phyloP scores from a whole-genome alignment of 2,797 vertebrate genomes.

The Leucoraja ocellata region DNA sequence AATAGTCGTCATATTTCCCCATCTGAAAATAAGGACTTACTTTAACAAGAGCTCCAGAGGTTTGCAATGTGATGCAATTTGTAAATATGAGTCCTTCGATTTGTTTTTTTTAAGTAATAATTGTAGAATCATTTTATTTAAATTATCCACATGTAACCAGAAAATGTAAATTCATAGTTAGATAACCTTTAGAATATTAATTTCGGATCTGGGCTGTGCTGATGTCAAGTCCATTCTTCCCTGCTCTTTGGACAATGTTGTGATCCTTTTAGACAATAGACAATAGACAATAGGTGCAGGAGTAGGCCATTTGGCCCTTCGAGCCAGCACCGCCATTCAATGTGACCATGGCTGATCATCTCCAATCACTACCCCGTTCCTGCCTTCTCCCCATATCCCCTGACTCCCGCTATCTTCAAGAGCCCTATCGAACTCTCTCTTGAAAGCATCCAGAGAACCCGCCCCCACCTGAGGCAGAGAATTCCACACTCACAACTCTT shows the following conservation, averaged over 20 bases:
- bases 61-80: neutral
- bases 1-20: neutral
- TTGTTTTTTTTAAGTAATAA: neutral
- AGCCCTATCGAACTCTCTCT: too few species aligned
- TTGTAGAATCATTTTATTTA: neutral
- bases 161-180: neutral
- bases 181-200: neutral
- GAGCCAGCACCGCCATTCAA: too few species aligned
- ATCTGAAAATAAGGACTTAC: neutral
- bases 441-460: too few species aligned
- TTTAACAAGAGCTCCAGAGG: neutral
- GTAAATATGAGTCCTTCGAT: neutral
- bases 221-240: neutral
- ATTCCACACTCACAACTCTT: too few species aligned
- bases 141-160: neutral
- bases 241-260: neutral
- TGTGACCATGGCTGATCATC: too few species aligned
- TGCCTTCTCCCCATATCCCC: too few species aligned
- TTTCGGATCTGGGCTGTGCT: neutral
- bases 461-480: too few species aligned
- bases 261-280: neutral
- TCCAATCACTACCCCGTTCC: too few species aligned
- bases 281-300: too few species aligned
- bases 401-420: too few species aligned
- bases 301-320: too few species aligned